These are phyloP conservation scores for Bolinopsis microptera DNA, from an alignment of 37 sponge, comb jelly and placozoan genomes.

Conservation along the genomic window DNA sequence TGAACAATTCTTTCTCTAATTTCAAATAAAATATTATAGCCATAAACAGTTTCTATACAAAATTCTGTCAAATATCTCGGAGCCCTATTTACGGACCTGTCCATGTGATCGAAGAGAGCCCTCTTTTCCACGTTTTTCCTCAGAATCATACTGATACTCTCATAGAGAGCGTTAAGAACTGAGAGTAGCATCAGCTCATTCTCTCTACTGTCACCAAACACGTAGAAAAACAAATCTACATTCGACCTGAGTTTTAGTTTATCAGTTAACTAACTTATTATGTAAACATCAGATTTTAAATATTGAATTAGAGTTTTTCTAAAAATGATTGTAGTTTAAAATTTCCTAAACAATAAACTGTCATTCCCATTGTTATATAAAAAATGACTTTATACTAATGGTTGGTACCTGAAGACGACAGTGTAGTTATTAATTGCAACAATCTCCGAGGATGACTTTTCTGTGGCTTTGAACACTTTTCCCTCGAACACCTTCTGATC, in stretches of 20 bases:
- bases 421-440: conserved; percentile 63
- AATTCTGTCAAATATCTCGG: too few relatives aligned
- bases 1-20: neutral
- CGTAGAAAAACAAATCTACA: conserved; percentile 63
- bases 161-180: conserved; percentile 30
- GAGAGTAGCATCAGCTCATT: conserved; percentile 44
- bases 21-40: too few relatives aligned
- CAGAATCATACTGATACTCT: conserved; percentile 65
- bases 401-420: conserved; percentile 38
- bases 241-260: conserved; percentile 59
- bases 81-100: too few relatives aligned
- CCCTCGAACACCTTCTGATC: conserved; percentile 49
- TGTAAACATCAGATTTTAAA: too few relatives aligned
- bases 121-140: conserved; percentile 61
- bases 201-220: conserved; percentile 65
- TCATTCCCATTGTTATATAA: too few relatives aligned
- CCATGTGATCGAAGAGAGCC: conserved; percentile 50
- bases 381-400: neutral
- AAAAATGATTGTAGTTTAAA: too few relatives aligned
- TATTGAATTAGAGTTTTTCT: too few relatives aligned
- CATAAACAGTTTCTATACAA: too few relatives aligned
- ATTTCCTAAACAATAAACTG: too few relatives aligned
- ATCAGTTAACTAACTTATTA: too few relatives aligned
- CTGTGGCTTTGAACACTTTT: conserved; percentile 59
- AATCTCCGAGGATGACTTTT: conserved; percentile 57